Conservation (phyloP, 2,888 invertebrate species). For the Chloromyia formosa region DNA sequence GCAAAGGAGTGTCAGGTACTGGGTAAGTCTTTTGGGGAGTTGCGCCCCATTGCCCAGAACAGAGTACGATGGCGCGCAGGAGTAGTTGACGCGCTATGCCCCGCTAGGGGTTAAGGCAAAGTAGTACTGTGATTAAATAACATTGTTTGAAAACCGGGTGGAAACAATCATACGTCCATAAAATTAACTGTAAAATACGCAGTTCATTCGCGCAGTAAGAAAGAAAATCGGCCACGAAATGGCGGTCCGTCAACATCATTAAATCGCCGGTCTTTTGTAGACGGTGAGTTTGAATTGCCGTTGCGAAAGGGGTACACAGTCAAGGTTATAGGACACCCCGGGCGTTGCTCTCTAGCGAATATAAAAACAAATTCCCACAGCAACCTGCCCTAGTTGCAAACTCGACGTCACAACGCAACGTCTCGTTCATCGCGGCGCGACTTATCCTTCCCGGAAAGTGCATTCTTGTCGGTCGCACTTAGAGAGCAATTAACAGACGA, state of each 20-base stretch:
- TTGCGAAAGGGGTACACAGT: neutral
- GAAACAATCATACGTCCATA: neutral
- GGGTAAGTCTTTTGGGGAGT: no score
- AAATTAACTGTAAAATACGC: neutral
- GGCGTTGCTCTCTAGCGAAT: neutral
- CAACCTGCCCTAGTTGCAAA: neutral
- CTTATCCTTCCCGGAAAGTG: neutral
- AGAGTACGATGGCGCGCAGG: no score
- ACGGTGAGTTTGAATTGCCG: conserved; percentile 75
- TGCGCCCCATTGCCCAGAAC: no score
- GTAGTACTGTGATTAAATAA: conserved; percentile 29
- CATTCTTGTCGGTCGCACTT: neutral
- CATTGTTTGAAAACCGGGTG: neutral
- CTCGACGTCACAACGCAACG: neutral
- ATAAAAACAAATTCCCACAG: neutral
- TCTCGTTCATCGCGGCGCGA: neutral
- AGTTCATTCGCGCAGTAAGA: conserved; percentile 28
- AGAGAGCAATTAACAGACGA: neutral
- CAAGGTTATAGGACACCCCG: neutral
- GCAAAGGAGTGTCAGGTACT: no score
- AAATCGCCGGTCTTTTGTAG: conserved; percentile 96
- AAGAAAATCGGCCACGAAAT: conserved; percentile 53
- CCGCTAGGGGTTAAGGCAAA: no score
- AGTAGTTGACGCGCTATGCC: no score
- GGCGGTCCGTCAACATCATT: conserved; percentile 72